Conservation (phyloP, 2,888 invertebrate genomes). For the Mythimna lalbum region DNA sequence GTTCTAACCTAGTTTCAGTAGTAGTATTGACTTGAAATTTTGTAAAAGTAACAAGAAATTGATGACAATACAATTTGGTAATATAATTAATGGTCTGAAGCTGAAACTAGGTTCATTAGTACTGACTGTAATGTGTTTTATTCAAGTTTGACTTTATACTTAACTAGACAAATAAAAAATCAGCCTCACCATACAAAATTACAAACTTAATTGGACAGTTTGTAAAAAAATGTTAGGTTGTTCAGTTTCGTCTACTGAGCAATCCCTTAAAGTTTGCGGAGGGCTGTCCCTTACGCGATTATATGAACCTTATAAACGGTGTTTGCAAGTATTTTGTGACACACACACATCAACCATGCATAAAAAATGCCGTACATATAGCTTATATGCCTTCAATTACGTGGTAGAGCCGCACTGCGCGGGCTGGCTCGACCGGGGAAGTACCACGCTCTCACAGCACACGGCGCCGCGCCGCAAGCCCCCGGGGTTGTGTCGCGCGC, state of each 20-base stretch:
- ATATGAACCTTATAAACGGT: no score
- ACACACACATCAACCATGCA: neutral
- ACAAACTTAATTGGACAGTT: no score
- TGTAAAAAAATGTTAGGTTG: no score
- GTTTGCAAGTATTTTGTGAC: neutral
- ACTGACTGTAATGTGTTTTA: no score
- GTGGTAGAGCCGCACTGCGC: slow-evolving; percentile 43
- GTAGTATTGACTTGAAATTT: neutral
- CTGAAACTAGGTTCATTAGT: no score
- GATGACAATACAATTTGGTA: neutral
- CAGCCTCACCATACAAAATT: no score
- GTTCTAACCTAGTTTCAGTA: neutral
- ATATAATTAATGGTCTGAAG: no score
- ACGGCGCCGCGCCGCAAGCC: neutral
- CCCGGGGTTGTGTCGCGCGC: neutral
- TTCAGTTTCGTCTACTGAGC: no score
- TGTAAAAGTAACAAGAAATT: neutral
- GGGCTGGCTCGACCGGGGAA: slow-evolving; percentile 56
- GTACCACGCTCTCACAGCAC: slow-evolving; percentile 49
- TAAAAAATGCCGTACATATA: neutral
- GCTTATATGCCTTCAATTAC: neutral
- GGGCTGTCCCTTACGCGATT: no score
- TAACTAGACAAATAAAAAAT: no score
- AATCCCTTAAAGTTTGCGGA: no score
- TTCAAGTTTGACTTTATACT: neutral